phyloP scores from a whole-genome alignment of 2,113 vertebrate genomes.

The Ramphastos sulfuratus region DNA sequence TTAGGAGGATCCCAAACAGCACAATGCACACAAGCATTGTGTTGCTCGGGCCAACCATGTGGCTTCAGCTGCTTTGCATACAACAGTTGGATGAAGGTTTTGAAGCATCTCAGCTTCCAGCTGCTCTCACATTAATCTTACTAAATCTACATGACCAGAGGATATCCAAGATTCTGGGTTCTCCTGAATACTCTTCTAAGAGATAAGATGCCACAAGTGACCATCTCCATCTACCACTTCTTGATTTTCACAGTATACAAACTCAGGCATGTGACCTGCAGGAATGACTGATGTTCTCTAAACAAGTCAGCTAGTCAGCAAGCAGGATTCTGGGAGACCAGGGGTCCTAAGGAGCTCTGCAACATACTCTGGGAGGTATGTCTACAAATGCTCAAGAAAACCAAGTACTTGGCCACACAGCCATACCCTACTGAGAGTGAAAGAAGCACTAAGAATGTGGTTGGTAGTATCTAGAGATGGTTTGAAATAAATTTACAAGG shows the following conservation, averaged over 20 bases:
- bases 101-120: neutral
- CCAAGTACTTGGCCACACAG: neutral
- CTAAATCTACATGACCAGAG: neutral
- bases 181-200: neutral
- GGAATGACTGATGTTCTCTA: neutral
- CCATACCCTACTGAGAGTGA: neutral
- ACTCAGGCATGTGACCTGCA: neutral
- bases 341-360: neutral
- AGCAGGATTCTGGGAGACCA: neutral
- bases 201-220: neutral
- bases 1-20: neutral
- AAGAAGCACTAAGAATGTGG: neutral
- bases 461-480: neutral
- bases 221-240: neutral
- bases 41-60: neutral
- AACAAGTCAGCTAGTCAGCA: neutral
- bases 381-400: neutral
- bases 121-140: accelerated
- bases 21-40: accelerated
- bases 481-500: neutral
- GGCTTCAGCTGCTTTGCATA: neutral
- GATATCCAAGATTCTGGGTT: neutral
- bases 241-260: neutral
- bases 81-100: neutral
- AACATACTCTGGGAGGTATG: neutral